phyloP scores from a whole-genome alignment of 2,113 vertebrate genomes.

The Agapornis roseicollis region DNA sequence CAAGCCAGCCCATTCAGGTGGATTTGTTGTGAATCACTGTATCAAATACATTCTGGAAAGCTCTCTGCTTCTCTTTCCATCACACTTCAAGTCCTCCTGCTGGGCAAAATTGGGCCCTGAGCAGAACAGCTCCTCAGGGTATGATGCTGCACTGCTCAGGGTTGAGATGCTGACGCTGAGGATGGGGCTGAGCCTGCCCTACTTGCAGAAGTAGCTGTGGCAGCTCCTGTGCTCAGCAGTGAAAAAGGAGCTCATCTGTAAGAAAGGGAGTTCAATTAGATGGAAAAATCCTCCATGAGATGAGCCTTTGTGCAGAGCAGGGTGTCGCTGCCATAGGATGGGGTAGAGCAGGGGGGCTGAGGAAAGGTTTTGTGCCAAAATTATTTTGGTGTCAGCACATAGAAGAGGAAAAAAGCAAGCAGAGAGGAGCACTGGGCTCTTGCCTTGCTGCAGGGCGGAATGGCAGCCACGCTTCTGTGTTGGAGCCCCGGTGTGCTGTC shows the following conservation, averaged over 20 bases:
- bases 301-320: background rate
- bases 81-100: background rate
- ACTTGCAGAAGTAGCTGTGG: background rate
- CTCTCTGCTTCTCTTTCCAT: background rate
- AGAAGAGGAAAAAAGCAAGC: background rate
- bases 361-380: background rate
- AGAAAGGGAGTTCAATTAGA: background rate
- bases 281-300: background rate
- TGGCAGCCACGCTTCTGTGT: fast-evolving
- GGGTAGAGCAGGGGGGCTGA: background rate
- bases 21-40: background rate
- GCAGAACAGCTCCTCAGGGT: background rate
- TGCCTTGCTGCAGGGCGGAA: background rate
- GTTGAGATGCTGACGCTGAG: background rate
- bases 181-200: slow-evolving; percentile 5
- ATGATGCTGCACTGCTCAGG: background rate
- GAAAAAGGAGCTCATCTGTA: background rate
- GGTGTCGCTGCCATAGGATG: background rate
- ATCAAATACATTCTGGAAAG: background rate
- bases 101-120: background rate
- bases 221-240: background rate
- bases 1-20: background rate
- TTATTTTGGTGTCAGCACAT: background rate
- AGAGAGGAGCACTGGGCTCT: background rate
- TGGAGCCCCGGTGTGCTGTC: fast-evolving